These are phyloP conservation scores for Synanthedon vespiformis DNA, from an alignment of 2,888 invertebrate species.

Conservation along the genomic window DNA sequence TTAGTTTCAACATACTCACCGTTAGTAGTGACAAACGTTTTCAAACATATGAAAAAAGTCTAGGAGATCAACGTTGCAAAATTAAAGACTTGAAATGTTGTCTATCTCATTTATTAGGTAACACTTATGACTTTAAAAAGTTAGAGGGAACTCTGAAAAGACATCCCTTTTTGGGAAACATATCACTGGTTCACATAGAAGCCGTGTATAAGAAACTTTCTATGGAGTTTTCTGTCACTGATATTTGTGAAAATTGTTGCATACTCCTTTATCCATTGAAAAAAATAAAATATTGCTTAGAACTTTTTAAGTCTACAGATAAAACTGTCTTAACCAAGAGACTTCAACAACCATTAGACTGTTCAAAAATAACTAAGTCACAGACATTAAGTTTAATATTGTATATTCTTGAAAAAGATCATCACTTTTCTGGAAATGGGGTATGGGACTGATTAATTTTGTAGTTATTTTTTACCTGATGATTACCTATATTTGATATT, in stretches of 20 bases:
- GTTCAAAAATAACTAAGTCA: slow-evolving; percentile 29
- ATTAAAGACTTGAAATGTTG: slow-evolving; percentile 55
- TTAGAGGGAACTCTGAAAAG: slow-evolving; percentile 37
- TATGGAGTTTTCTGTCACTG: slow-evolving; percentile 30
- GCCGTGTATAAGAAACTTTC: slow-evolving; percentile 42
- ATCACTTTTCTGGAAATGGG: slow-evolving; percentile 62
- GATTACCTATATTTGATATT: too few relatives aligned
- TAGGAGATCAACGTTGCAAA: slow-evolving; percentile 55
- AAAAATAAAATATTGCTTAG: slow-evolving; percentile 36
- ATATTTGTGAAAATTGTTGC: slow-evolving; percentile 53
- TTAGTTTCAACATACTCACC: slow-evolving; percentile 55
- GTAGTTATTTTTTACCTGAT: too few relatives aligned
- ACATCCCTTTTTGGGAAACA: slow-evolving; percentile 60
- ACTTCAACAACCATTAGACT: slow-evolving; percentile 30
- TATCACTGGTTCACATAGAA: slow-evolving; percentile 49
- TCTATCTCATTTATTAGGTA: slow-evolving; percentile 37
- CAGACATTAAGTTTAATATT: slow-evolving; percentile 50
- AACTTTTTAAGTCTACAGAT: slow-evolving; percentile 16
- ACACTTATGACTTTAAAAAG: slow-evolving; percentile 24
- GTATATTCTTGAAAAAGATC: slow-evolving; percentile 55
- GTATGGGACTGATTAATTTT: slow-evolving; percentile 40
- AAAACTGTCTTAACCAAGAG: slow-evolving; percentile 8
- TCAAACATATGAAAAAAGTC: slow-evolving; percentile 50
- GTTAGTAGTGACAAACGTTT: slow-evolving; percentile 42
- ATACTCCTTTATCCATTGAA: slow-evolving; percentile 60